Evolutionary conservation across 2,888 invertebrate species (phyloP).

Genomic region (Noctuana brunneofusca): DNA sequence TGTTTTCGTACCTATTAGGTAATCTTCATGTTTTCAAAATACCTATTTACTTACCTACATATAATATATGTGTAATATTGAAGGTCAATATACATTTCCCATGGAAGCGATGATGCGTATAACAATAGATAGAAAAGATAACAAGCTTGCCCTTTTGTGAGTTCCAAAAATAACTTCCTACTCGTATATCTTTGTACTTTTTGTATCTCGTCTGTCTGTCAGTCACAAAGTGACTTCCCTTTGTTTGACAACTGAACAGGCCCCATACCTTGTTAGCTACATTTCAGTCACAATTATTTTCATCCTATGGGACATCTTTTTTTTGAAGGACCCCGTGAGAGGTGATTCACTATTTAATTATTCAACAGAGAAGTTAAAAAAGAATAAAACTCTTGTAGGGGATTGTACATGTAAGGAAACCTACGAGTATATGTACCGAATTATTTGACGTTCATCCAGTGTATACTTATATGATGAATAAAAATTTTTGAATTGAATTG

Average conservation of each 20-base stretch:
- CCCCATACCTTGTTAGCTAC: slow-evolving; percentile 9
- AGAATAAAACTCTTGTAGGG: background rate
- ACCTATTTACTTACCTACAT: too few species aligned
- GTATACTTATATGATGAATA: too few species aligned
- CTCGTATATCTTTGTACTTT: slow-evolving; percentile 1
- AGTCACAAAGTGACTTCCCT: slow-evolving; percentile 5
- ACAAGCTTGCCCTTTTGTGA: background rate
- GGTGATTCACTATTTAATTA: slow-evolving; percentile 7
- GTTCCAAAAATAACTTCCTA: background rate
- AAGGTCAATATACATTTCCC: background rate
- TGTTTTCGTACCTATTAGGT: background rate
- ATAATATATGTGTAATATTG: background rate
- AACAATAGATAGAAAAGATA: background rate
- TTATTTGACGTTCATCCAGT: too few species aligned
- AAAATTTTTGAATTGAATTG: too few species aligned
- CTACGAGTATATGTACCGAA: too few species aligned
- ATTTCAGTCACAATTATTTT: slow-evolving; percentile 14
- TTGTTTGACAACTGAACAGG: background rate
- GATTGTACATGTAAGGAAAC: too few species aligned
- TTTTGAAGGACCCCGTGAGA: background rate
- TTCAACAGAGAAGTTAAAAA: slow-evolving; percentile 7
- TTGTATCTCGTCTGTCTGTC: background rate
- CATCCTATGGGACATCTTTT: slow-evolving; percentile 6
- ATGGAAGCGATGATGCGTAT: background rate
- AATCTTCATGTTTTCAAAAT: background rate